Percentiles rank a stretch among this genome's conserved stretches.
Evolutionary conservation across 1,140 invertebrate genomes (phyloP).

Genomic region (Drosophila virilis): DNA sequence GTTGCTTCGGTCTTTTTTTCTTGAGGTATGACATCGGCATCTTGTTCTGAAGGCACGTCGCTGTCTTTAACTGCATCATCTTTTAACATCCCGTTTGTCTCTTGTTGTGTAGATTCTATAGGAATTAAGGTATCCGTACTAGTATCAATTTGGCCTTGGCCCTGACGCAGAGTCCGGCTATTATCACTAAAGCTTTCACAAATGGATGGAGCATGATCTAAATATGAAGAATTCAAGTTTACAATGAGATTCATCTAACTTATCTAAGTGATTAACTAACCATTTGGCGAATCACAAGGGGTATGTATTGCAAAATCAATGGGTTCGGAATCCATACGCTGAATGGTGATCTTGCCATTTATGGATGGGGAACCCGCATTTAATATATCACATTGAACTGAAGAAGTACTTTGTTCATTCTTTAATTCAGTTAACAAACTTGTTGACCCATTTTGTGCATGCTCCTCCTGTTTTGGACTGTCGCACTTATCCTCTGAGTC

Average conservation of each 20-base stretch:
- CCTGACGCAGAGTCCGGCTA: slow-evolving; percentile 54
- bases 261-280: slow-evolving; percentile 3
- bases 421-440: slow-evolving; percentile 40
- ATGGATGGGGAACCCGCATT: slow-evolving; percentile 13
- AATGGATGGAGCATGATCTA: slow-evolving; percentile 48
- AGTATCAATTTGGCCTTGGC: slow-evolving; percentile 76
- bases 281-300: slow-evolving; percentile 35
- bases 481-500: slow-evolving; percentile 27
- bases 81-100: slow-evolving; percentile 10
- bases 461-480: slow-evolving; percentile 28
- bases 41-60: slow-evolving; percentile 23
- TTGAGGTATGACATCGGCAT: slow-evolving; percentile 33
- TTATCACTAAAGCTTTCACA: slow-evolving; percentile 55
- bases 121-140: slow-evolving; percentile 85
- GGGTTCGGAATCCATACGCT: slow-evolving; percentile 33
- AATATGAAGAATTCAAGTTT: neutral
- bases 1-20: slow-evolving; percentile 33
- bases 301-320: slow-evolving; percentile 9
- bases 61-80: slow-evolving; percentile 17
- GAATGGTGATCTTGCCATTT: slow-evolving; percentile 44
- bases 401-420: slow-evolving; percentile 58
- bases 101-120: slow-evolving; percentile 34
- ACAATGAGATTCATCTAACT: neutral
- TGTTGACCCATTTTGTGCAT: slow-evolving; percentile 22
- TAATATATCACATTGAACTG: slow-evolving; percentile 50